These are phyloP conservation scores for Drosophila pallidifrons DNA, from an alignment of 1,140 invertebrate species.

Conservation along the genomic window DNA sequence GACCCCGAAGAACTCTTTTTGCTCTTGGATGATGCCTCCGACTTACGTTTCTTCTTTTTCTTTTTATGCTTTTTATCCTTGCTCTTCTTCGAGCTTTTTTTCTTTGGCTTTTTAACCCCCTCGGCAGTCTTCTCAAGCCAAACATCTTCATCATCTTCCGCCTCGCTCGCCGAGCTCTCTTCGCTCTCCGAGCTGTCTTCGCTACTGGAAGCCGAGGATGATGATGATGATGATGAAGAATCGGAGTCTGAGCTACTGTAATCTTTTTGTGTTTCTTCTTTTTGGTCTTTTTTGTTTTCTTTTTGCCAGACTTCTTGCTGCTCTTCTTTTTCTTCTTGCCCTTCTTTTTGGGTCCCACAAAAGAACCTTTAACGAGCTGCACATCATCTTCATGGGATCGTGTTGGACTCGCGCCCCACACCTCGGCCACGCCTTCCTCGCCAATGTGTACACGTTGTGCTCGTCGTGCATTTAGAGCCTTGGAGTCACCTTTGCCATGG, in stretches of 20 bases:
- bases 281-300: constrained; percentile 86
- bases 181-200: constrained; percentile 52
- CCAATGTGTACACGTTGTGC: constrained; percentile 91
- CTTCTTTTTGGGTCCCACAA: constrained; percentile 85
- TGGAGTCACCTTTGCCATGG: constrained; percentile 57
- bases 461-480: constrained; percentile 88
- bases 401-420: constrained; percentile 91
- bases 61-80: constrained; percentile 85
- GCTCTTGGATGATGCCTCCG: constrained; percentile 65
- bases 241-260: constrained; percentile 72
- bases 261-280: constrained; percentile 84
- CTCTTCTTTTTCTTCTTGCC: constrained; percentile 85
- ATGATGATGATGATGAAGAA: constrained; percentile 45
- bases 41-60: constrained; percentile 87
- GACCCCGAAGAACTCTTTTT: constrained; percentile 43
- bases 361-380: constrained; percentile 83
- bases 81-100: constrained; percentile 85
- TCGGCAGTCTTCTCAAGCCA: constrained; percentile 76
- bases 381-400: constrained; percentile 85
- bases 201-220: constrained; percentile 51
- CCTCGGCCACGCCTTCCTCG: constrained; percentile 87
- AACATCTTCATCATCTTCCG: constrained; percentile 47
- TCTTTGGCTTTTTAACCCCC: constrained; percentile 77
- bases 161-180: constrained; percentile 47
- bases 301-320: constrained; percentile 87